phyloP scores from a whole-genome alignment of 1,140 invertebrate species.

The Microplitis mediator region DNA sequence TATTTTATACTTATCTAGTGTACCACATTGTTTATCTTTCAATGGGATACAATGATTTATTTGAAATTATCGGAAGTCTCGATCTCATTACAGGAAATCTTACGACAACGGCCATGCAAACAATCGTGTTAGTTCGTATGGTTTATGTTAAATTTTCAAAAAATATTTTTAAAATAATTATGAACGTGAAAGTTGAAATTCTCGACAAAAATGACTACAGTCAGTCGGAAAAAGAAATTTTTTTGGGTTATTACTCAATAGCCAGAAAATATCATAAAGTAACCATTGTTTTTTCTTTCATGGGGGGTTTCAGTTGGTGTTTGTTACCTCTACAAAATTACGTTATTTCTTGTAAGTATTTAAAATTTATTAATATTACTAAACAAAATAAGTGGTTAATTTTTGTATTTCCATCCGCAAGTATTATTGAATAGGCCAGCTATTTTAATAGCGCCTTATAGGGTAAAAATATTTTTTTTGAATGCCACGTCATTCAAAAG shows the following conservation, averaged over 20 bases:
- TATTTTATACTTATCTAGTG: too few relatives aligned
- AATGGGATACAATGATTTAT: too few relatives aligned
- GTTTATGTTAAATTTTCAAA: neutral
- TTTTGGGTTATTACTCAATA: neutral
- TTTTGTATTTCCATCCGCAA: too few relatives aligned
- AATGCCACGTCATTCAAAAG: neutral
- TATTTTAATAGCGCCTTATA: neutral
- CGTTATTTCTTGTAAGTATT: slow-evolving; percentile 10
- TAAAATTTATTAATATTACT: neutral
- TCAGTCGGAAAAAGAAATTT: slow-evolving; percentile 4
- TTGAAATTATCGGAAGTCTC: too few relatives aligned
- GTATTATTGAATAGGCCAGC: neutral
- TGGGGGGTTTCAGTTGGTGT: neutral
- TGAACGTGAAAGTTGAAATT: neutral
- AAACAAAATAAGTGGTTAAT: too few relatives aligned
- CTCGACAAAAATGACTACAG: neutral
- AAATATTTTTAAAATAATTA: neutral
- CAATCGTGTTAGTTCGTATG: neutral
- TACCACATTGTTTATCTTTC: too few relatives aligned
- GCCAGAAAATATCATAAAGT: neutral
- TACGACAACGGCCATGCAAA: too few relatives aligned
- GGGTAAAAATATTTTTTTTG: neutral
- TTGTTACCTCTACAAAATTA: slow-evolving; percentile 11
- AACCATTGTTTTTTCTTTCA: neutral
- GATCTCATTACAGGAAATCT: too few relatives aligned